Conservation (phyloP, 2,888 invertebrate species). For the Syrista parreyssii region DNA sequence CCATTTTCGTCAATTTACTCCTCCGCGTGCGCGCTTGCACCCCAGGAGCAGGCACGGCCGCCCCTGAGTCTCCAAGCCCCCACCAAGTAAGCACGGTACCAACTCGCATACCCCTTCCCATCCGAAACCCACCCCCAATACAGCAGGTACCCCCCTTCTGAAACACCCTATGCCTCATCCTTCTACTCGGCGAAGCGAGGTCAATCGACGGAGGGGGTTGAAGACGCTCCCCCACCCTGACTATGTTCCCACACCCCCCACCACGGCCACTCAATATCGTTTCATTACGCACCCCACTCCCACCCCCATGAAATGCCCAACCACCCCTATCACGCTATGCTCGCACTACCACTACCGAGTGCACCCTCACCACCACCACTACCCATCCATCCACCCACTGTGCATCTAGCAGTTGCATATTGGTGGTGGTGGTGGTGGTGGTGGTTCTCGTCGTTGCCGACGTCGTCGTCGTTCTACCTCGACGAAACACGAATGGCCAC, state of each 20-base stretch:
- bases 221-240: constrained; percentile 46
- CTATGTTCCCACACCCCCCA: constrained; percentile 23
- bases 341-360: constrained; percentile 22
- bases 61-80: background rate
- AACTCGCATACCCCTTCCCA: constrained; percentile 23
- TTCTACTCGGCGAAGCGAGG: constrained; percentile 59
- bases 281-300: constrained; percentile 61
- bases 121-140: constrained; percentile 31
- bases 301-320: constrained; percentile 25
- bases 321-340: constrained; percentile 58
- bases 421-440: background rate
- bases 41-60: background rate
- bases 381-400: constrained; percentile 18
- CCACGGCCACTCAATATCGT: constrained; percentile 60
- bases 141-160: constrained; percentile 28
- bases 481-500: constrained; percentile 61
- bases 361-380: background rate
- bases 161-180: constrained; percentile 17
- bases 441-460: constrained; percentile 10
- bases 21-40: constrained; percentile 16
- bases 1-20: constrained; percentile 63
- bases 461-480: constrained; percentile 10
- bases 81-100: background rate
- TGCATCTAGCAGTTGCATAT: background rate
- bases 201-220: constrained; percentile 61